phyloP scores from a whole-genome alignment of 2,797 vertebrate species.

The Lagocephalus sceleratus region DNA sequence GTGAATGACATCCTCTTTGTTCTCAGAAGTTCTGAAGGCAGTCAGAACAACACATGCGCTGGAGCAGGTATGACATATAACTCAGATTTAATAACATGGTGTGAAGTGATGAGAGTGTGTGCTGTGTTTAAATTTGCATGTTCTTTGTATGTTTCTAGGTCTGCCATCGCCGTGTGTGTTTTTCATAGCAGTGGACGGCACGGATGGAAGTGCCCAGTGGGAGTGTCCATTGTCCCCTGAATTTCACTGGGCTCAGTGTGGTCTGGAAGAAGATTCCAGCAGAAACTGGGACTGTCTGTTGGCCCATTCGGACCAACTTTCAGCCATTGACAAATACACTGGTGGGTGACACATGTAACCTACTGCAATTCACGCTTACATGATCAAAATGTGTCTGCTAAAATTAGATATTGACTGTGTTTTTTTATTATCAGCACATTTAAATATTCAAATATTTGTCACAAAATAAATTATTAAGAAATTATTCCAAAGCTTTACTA shows the following conservation, averaged over 20 bases:
- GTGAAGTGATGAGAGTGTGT: no score
- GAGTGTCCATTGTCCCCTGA: slow-evolving; percentile 73
- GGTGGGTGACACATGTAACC: slow-evolving; percentile 64
- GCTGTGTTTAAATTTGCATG: neutral
- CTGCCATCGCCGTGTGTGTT: slow-evolving; percentile 81
- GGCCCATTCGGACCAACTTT: slow-evolving; percentile 66
- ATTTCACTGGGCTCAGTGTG: slow-evolving; percentile 80
- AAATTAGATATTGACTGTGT: neutral
- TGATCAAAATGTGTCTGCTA: neutral
- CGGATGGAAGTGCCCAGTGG: slow-evolving; percentile 82
- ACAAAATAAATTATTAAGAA: no score
- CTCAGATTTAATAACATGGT: neutral
- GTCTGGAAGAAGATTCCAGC: slow-evolving; percentile 30
- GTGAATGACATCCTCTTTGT: slow-evolving; percentile 87
- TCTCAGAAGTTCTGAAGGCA: slow-evolving; percentile 67
- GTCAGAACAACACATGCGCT: slow-evolving; percentile 75
- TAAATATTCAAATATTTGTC: no score
- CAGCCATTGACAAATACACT: slow-evolving; percentile 65
- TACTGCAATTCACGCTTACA: neutral
- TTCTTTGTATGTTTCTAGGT: slow-evolving; percentile 61
- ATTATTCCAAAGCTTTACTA: no score
- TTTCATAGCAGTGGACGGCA: slow-evolving; percentile 81
- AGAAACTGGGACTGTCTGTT: slow-evolving; percentile 77
- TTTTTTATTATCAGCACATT: no score
- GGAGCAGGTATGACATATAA: slow-evolving; percentile 70